Conservation (phyloP, 2,797 vertebrate species). For the Sternarchorhynchus goeldii region DNA sequence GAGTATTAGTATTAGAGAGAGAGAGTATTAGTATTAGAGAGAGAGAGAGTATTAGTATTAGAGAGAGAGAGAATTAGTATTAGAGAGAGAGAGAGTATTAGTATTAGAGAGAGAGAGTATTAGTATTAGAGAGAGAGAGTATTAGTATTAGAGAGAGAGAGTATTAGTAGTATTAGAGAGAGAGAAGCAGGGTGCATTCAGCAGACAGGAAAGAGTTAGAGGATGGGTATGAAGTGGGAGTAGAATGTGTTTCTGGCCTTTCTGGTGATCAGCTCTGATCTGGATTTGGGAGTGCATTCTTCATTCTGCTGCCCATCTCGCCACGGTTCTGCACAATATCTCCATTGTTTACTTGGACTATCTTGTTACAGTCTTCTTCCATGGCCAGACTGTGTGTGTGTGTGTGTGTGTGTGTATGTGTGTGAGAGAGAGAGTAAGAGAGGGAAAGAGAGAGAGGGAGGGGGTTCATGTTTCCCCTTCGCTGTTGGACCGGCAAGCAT, state of each 20-base stretch:
- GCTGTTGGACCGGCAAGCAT: slow-evolving; percentile 52
- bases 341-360: slow-evolving; percentile 57
- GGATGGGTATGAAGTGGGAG: slow-evolving; percentile 32
- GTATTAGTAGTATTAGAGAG: background rate
- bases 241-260: slow-evolving; percentile 35
- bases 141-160: background rate
- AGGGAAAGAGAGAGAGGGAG: slow-evolving; percentile 15
- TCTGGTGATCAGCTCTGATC: slow-evolving; percentile 55
- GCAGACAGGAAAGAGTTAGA: background rate
- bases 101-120: background rate
- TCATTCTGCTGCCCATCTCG: slow-evolving; percentile 51
- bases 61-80: slow-evolving; percentile 21
- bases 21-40: background rate
- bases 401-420: slow-evolving; percentile 1
- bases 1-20: no score
- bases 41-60: background rate
- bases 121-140: background rate
- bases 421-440: background rate
- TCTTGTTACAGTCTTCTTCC: slow-evolving; percentile 54
- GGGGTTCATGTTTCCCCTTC: slow-evolving; percentile 47
- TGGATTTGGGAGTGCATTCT: slow-evolving; percentile 48
- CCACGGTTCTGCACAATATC: slow-evolving; percentile 55
- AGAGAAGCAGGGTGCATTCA: slow-evolving; percentile 4
- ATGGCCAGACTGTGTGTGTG: slow-evolving; percentile 34
- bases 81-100: background rate